These are phyloP conservation scores for Drosophila sturtevanti DNA, from an alignment of 1,140 invertebrate species.

Conservation along the genomic window DNA sequence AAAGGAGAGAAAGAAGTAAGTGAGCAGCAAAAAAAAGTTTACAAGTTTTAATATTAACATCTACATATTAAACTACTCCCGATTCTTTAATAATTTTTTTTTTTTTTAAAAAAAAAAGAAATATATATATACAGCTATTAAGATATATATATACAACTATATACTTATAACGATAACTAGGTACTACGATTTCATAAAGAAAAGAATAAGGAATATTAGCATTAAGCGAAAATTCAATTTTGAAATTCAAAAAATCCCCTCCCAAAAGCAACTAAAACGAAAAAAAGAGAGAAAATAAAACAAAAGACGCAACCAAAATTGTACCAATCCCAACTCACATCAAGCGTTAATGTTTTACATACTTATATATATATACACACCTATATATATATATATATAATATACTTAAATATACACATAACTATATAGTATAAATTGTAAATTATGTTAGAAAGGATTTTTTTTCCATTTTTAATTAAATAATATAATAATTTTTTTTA, in stretches of 20 bases:
- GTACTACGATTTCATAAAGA: constrained; percentile 1
- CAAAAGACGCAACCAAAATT: constrained; percentile 20
- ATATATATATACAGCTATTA: not conserved
- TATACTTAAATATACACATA: constrained; percentile 28
- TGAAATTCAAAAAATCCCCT: constrained; percentile 11
- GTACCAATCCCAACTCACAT: constrained; percentile 35
- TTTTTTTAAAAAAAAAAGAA: not conserved
- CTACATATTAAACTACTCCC: not conserved
- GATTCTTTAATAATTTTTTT: not conserved
- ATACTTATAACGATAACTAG: constrained; percentile 17
- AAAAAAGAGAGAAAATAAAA: not conserved
- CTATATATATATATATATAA: constrained; percentile 1
- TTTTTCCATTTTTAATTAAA: not conserved
- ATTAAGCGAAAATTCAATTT: constrained; percentile 35
- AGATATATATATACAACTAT: constrained; percentile 29
- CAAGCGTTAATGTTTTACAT: constrained; percentile 35
- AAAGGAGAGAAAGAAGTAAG: not conserved
- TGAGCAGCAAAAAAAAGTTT: not conserved
- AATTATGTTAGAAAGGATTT: not conserved
- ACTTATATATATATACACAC: constrained; percentile 19
- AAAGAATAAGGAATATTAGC: constrained; percentile 9
- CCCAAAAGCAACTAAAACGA: constrained; percentile 1
- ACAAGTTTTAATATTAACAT: constrained; percentile 29
- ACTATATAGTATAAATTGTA: constrained; percentile 20
- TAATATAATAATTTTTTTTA: constrained; percentile 18